Percentiles rank a stretch among this genome's conserved stretches.
These are phyloP conservation scores for Ornithoptera alexandrae DNA, from an alignment of 2,888 invertebrate genomes.

Conservation along the genomic window DNA sequence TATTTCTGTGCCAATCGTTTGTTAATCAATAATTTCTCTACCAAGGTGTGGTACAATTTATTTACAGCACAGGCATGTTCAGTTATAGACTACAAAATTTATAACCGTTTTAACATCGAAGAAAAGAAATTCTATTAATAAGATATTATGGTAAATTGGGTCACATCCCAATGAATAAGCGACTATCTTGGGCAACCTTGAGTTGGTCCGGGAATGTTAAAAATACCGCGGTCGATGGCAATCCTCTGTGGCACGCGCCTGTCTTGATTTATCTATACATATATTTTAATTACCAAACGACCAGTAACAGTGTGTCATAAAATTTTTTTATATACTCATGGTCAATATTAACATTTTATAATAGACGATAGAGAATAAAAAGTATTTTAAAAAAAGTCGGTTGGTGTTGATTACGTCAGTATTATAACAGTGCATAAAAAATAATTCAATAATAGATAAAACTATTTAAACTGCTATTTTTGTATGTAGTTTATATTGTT, in stretches of 20 bases:
- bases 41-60: too few species aligned
- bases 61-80: not conserved
- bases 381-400: not conserved
- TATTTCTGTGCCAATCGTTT: too few species aligned
- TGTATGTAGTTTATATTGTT: too few species aligned
- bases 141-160: constrained; percentile 68
- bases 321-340: not conserved
- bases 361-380: not conserved
- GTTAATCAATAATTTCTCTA: too few species aligned
- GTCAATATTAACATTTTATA: too few species aligned
- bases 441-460: too few species aligned
- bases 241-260: constrained; percentile 49
- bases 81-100: constrained; percentile 25
- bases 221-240: constrained; percentile 68
- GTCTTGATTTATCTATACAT: constrained; percentile 32
- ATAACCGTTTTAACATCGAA: constrained; percentile 19
- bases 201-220: constrained; percentile 79
- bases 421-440: too few species aligned
- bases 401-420: too few species aligned
- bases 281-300: constrained; percentile 43
- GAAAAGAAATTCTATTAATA: constrained; percentile 49
- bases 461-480: too few species aligned
- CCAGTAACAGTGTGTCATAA: not conserved
- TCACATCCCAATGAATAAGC: constrained; percentile 77
- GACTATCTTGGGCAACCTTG: constrained; percentile 76